These are phyloP conservation scores for Smittia aterrima DNA, from an alignment of 2,888 invertebrate genomes.

Conservation along the genomic window DNA sequence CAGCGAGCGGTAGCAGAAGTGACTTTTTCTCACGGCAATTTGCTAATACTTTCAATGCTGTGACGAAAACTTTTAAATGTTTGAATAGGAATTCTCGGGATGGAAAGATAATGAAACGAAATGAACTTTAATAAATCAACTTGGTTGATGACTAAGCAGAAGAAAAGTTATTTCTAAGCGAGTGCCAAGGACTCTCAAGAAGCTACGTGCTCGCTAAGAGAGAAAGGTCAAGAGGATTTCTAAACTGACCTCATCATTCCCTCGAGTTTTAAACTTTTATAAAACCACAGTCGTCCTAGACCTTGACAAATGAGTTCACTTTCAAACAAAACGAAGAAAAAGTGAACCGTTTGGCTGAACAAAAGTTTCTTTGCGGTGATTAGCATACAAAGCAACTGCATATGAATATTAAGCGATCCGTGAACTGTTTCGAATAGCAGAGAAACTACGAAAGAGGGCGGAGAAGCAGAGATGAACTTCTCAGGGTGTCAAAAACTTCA, in stretches of 20 bases:
- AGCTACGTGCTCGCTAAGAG: no score
- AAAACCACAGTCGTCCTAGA: constrained; percentile 14
- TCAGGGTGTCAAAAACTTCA: neutral
- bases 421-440: neutral
- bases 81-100: no score
- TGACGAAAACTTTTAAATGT: no score
- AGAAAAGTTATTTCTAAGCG: no score
- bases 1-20: neutral
- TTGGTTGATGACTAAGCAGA: no score
- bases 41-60: neutral
- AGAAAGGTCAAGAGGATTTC: no score
- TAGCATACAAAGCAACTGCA: constrained; percentile 25
- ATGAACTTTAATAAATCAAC: no score
- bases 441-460: neutral
- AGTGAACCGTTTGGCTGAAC: neutral
- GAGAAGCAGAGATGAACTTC: neutral
- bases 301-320: constrained; percentile 17
- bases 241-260: no score
- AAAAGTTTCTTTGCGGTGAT: neutral
- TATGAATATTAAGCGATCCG: neutral
- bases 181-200: no score
- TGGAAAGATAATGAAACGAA: no score
- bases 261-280: neutral
- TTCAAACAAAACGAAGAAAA: neutral
- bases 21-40: constrained; percentile 27